Evolutionary conservation across 2,888 invertebrate species (phyloP).

Genomic region (Choreutis nemorana): DNA sequence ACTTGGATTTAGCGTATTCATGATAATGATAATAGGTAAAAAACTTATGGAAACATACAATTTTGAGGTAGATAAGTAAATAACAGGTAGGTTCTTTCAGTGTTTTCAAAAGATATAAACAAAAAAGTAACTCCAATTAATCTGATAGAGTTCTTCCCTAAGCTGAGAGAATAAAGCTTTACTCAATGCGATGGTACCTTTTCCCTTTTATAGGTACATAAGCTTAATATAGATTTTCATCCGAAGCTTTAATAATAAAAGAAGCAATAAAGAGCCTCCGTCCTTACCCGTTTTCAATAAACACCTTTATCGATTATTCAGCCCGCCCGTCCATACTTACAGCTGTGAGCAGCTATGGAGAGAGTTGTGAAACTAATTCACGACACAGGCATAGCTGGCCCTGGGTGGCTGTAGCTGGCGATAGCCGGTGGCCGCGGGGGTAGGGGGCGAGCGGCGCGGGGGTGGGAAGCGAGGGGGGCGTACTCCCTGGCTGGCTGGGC

Average conservation of each 20-base stretch:
- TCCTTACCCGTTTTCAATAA: slow-evolving; percentile 66
- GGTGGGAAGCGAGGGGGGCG: slow-evolving; percentile 22
- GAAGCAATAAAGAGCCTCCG: slow-evolving; percentile 61
- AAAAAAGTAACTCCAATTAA: too few relatives aligned
- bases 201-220: too few relatives aligned
- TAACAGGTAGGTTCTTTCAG: too few relatives aligned
- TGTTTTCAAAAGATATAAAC: too few relatives aligned
- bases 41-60: too few relatives aligned
- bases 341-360: slow-evolving; percentile 62
- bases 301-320: slow-evolving; percentile 68
- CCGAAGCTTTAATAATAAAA: slow-evolving; percentile 52
- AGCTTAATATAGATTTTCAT: too few relatives aligned
- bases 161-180: too few relatives aligned
- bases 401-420: slow-evolving; percentile 53
- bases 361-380: slow-evolving; percentile 66
- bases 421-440: slow-evolving; percentile 53
- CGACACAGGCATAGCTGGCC: slow-evolving; percentile 64
- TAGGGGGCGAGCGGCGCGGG: slow-evolving; percentile 18
- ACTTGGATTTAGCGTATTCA: too few relatives aligned
- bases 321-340: slow-evolving; percentile 62
- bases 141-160: too few relatives aligned
- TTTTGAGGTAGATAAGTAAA: too few relatives aligned
- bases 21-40: too few relatives aligned
- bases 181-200: too few relatives aligned
- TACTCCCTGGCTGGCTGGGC: slow-evolving; percentile 57